These are phyloP conservation scores for Pangasius krempfi DNA, from an alignment of 2,797 vertebrate species.

Conservation along the genomic window DNA sequence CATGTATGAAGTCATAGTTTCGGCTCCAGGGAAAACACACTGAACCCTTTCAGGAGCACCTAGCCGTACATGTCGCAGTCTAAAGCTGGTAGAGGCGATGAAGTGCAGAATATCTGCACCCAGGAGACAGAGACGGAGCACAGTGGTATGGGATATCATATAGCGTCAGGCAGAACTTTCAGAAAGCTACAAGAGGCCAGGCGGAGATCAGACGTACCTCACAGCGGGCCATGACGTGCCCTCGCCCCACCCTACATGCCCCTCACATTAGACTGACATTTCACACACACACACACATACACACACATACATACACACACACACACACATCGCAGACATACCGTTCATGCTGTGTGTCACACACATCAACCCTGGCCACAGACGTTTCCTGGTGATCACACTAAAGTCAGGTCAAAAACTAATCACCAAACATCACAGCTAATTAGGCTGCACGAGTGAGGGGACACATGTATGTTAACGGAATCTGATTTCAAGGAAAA, in stretches of 20 bases:
- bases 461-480: neutral
- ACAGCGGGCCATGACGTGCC: slow-evolving; percentile 27
- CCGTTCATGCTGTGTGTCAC: slow-evolving; percentile 27
- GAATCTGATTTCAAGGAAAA: neutral
- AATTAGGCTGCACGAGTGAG: neutral
- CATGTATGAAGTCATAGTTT: slow-evolving; percentile 39
- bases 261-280: slow-evolving; percentile 3
- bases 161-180: slow-evolving; percentile 5
- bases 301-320: neutral
- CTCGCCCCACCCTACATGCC: slow-evolving; percentile 6
- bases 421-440: slow-evolving; percentile 14
- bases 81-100: neutral
- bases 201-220: slow-evolving; percentile 22
- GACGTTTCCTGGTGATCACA: slow-evolving; percentile 6
- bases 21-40: slow-evolving; percentile 27
- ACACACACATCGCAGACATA: slow-evolving; percentile 14
- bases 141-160: slow-evolving; percentile 15
- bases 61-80: neutral
- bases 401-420: slow-evolving; percentile 11
- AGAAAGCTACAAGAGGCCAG: slow-evolving; percentile 14
- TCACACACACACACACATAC: neutral
- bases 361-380: slow-evolving; percentile 7
- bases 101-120: neutral
- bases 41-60: slow-evolving; percentile 10
- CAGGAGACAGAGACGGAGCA: neutral